Evolutionary conservation across 2,888 invertebrate genomes (phyloP), one percentile per base, ranked within the genome.

Genomic region (Caenorhabditis drosophilae): DNA sequence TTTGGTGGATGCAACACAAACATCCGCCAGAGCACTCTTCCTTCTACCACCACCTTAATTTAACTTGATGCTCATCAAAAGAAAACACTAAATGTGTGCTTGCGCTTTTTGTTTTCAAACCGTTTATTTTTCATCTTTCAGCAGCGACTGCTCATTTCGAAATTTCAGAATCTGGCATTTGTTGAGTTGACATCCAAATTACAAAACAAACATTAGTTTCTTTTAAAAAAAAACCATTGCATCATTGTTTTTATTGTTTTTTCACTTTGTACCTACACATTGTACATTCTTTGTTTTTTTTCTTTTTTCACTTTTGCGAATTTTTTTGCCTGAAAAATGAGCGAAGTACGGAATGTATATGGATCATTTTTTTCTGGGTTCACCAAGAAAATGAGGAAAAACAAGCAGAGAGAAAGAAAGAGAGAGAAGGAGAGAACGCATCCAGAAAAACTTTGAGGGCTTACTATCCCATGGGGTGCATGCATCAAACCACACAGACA

Each of bases 381-480:
- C 23, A 15, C 25, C 7, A 23, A 42, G 4, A 42, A 23, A 42
- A 15, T 42, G 42, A 20, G 15, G 23, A 18, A 23, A 25, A n/a
- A n/a, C n/a, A n/a, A n/a, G n/a, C n/a, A n/a, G n/a, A n/a, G n/a
- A n/a, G n/a, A n/a, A n/a, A n/a, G n/a, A n/a, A n/a, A n/a, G n/a
- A n/a, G n/a, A n/a, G n/a, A n/a, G n/a, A n/a, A n/a, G n/a, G n/a
- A n/a, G n/a, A n/a, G n/a, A n/a, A n/a, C n/a, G n/a, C n/a, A n/a
- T n/a, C n/a, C n/a, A n/a, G n/a, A n/a, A n/a, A n/a, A n/a, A n/a
- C n/a, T n/a, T n/a, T n/a, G n/a, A n/a, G n/a, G n/a, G n/a, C 25
- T 23, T n/a, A n/a, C 15, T 15, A 25, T 55, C 62, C 62, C 62
- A 45, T 45, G 57, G 62, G 62, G 62, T 57, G 48, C 49, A 62